A percentile compares a stretch with the other conserved stretches of the same genome.
Conservation (phyloP, 2,797 vertebrate genomes). For the Leptatherina wallacei region DNA sequence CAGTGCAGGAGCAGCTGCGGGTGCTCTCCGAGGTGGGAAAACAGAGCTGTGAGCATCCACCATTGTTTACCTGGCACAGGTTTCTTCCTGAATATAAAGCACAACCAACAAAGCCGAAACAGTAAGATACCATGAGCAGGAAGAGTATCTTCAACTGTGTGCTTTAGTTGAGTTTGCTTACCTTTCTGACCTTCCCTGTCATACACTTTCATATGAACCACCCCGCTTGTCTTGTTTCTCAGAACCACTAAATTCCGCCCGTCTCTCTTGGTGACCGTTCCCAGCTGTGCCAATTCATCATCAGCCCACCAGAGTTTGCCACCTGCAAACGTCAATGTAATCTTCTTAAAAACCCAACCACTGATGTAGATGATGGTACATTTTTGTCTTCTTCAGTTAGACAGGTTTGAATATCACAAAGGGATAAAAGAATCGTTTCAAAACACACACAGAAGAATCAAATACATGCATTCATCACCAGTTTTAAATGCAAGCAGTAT, state of each 20-base stretch:
- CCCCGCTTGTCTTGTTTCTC: constrained; percentile 93
- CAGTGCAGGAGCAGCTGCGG: constrained; percentile 93
- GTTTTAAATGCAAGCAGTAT: constrained; percentile 20
- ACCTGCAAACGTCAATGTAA: constrained; percentile 79
- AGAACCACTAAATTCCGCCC: constrained; percentile 88
- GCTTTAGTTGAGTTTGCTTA: constrained; percentile 49
- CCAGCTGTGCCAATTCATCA: constrained; percentile 92
- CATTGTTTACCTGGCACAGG: constrained; percentile 93
- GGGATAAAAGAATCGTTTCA: constrained; percentile 19
- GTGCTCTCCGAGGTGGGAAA: constrained; percentile 94
- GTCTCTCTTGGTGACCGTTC: constrained; percentile 93
- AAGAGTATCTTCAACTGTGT: not conserved
- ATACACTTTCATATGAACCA: constrained; percentile 97
- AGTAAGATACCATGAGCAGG: not conserved
- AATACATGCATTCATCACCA: constrained; percentile 18
- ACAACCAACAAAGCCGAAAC: constrained; percentile 18
- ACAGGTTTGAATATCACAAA: constrained; percentile 1
- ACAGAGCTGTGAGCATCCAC: constrained; percentile 96
- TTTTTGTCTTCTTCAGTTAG: not conserved
- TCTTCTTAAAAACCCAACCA: not conserved
- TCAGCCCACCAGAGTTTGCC: constrained; percentile 98
- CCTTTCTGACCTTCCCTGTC: constrained; percentile 96
- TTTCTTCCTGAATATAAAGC: constrained; percentile 87
- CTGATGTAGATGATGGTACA: not conserved
- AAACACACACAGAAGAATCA: constrained; percentile 22